These are phyloP conservation scores for Malthinus flaveolus DNA, from an alignment of 2,888 invertebrate species.

Conservation along the genomic window DNA sequence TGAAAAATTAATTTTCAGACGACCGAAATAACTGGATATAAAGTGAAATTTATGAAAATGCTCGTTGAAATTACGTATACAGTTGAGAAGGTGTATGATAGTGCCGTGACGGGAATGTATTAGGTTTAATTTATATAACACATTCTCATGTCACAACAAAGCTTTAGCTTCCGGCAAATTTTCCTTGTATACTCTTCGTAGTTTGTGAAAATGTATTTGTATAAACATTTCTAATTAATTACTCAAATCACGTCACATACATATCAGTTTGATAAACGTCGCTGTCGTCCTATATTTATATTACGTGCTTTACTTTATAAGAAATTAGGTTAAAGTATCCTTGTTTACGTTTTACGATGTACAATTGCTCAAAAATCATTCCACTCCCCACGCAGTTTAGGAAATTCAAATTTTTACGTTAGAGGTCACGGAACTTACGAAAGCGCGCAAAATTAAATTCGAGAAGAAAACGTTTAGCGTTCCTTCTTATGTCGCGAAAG, in stretches of 20 bases:
- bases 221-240: slow-evolving; percentile 27
- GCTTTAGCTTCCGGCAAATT: slow-evolving; percentile 24
- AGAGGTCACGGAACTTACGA: no score
- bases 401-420: no score
- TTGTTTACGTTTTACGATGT: no score
- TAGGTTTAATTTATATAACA: slow-evolving; percentile 29
- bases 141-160: slow-evolving; percentile 25
- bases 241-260: slow-evolving; percentile 16
- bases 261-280: slow-evolving; percentile 11
- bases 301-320: no score
- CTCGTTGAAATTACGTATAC: slow-evolving; percentile 10
- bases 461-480: no score
- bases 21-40: slow-evolving; percentile 3
- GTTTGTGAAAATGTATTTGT: slow-evolving; percentile 13
- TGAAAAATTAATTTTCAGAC: slow-evolving; percentile 26
- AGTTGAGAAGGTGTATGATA: slow-evolving; percentile 8
- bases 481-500: no score
- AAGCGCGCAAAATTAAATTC: no score
- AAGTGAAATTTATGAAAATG: slow-evolving; percentile 23
- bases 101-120: slow-evolving; percentile 24
- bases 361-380: no score
- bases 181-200: slow-evolving; percentile 13
- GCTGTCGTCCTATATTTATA: slow-evolving; percentile 4
- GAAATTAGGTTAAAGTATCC: no score
- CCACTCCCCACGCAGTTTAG: no score